Evolutionary conservation across 2,888 invertebrate species (phyloP).

Genomic region (Dicyrtomina minuta): DNA sequence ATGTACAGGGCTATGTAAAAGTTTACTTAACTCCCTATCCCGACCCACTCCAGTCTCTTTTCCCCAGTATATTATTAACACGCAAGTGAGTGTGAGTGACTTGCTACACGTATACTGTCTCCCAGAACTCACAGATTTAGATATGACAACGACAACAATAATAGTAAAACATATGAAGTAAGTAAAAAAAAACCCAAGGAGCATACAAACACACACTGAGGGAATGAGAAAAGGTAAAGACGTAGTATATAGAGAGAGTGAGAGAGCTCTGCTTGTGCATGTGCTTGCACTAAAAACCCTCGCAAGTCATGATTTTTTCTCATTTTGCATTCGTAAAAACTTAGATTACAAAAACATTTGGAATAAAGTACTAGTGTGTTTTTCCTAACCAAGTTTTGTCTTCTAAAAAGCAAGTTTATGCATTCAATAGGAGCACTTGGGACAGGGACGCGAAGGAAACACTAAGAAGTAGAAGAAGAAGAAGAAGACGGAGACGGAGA

Average conservation of each 20-base stretch:
- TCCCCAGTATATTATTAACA: too few relatives aligned
- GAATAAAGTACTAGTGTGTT: conserved; percentile 46
- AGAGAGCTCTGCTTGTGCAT: too few relatives aligned
- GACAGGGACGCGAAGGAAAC: conserved; percentile 19
- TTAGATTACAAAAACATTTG: conserved; percentile 51
- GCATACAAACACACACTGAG: too few relatives aligned
- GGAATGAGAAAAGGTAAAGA: conserved; percentile 20
- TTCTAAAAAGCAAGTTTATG: conserved; percentile 48
- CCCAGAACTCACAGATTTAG: too few relatives aligned
- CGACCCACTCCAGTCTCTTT: too few relatives aligned
- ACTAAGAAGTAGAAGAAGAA: not conserved
- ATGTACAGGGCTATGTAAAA: too few relatives aligned
- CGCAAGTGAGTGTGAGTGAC: too few relatives aligned
- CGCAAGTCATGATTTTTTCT: conserved; percentile 48
- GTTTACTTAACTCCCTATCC: too few relatives aligned
- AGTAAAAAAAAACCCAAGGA: not conserved
- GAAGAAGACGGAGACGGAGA: not conserved
- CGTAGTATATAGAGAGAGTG: not conserved
- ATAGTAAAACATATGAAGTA: conserved; percentile 26
- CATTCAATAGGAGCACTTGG: conserved; percentile 49
- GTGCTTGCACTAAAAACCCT: conserved; percentile 25
- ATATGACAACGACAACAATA: too few relatives aligned
- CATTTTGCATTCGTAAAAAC: conserved; percentile 47
- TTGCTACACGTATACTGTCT: too few relatives aligned
- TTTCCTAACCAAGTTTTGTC: conserved; percentile 48